phyloP scores from a whole-genome alignment of 2,797 vertebrate species.

The Dendrocincla fuliginosa region DNA sequence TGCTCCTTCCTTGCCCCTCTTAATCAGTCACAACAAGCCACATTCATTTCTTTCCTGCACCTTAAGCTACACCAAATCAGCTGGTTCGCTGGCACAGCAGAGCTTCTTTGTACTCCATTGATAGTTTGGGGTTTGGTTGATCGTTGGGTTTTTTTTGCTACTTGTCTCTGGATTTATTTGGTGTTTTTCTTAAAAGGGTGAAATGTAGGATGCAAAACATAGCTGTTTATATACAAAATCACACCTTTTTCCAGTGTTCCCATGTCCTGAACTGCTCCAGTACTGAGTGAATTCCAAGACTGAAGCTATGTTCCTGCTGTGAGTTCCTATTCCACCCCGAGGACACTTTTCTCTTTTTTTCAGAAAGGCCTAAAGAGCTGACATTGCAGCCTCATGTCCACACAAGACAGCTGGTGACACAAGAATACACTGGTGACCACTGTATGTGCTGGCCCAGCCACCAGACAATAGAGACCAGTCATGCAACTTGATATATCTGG shows the following conservation, averaged over 20 bases:
- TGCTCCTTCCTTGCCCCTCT: background rate
- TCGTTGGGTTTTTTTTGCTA: background rate
- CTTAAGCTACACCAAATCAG: background rate
- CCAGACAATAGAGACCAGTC: background rate
- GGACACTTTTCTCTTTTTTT: background rate
- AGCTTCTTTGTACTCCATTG: background rate
- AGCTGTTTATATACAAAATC: background rate
- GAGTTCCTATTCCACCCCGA: background rate
- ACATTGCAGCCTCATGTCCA: background rate
- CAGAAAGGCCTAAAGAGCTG: background rate
- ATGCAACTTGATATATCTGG: background rate
- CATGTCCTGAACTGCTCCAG: background rate
- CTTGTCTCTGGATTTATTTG: background rate
- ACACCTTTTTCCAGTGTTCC: background rate
- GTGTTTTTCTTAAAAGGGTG: background rate
- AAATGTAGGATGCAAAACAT: background rate
- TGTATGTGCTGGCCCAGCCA: background rate
- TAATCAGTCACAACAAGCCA: conserved; percentile 36
- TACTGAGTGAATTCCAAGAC: background rate
- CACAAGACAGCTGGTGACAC: background rate
- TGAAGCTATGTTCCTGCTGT: background rate
- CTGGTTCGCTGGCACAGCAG: background rate
- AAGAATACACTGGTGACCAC: background rate
- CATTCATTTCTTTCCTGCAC: background rate
- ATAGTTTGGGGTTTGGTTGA: background rate